Conservation (phyloP, 2,113 vertebrate species). For the Dipodomys stephensi region DNA sequence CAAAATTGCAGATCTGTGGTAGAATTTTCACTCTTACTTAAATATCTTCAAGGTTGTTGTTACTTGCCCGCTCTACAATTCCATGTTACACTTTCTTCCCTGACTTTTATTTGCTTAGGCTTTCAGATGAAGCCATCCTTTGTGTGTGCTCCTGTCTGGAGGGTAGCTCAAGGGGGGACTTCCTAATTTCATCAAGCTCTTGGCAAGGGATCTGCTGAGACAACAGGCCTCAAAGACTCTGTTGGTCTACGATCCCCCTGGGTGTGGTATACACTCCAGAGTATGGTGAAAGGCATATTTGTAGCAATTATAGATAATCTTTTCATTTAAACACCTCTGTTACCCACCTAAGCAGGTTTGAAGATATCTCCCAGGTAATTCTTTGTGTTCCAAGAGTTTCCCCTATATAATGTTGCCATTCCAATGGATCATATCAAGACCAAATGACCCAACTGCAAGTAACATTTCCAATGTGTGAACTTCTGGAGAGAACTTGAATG, state of each 20-base stretch:
- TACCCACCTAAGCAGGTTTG: neutral
- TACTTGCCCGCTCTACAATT: constrained; percentile 81
- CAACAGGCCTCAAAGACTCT: constrained; percentile 33
- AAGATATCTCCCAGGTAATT: neutral
- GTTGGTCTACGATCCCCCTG: neutral
- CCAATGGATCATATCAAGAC: neutral
- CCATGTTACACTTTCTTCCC: constrained; percentile 79
- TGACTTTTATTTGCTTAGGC: constrained; percentile 82
- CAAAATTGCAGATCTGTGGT: constrained; percentile 56
- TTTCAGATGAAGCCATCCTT: constrained; percentile 83
- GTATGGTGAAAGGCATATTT: neutral
- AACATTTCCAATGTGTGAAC: neutral
- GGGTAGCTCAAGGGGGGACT: constrained; percentile 80
- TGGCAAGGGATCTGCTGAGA: constrained; percentile 61
- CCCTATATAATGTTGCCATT: neutral
- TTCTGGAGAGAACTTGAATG: neutral
- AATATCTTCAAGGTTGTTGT: constrained; percentile 79
- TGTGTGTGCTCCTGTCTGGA: constrained; percentile 81
- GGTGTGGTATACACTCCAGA: neutral
- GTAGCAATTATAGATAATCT: constrained; percentile 31
- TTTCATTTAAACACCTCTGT: constrained; percentile 56
- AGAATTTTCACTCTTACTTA: constrained; percentile 76
- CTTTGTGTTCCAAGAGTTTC: neutral
- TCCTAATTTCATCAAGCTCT: constrained; percentile 84
- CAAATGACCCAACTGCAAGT: neutral